Conservation (phyloP, 2,797 vertebrate genomes). For the Tangara arthus region DNA sequence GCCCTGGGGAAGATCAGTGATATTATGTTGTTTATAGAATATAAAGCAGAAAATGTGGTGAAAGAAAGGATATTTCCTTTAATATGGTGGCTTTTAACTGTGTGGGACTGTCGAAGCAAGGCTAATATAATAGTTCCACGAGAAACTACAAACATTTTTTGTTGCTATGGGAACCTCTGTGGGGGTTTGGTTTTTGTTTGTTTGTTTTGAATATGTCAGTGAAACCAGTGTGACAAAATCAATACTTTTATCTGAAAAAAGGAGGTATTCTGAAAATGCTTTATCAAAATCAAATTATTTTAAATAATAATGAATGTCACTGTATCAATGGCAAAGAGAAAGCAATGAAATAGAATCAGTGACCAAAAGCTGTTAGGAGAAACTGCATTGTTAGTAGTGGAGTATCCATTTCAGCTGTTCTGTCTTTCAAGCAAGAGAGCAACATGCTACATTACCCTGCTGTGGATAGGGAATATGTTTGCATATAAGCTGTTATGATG, state of each 20-base stretch:
- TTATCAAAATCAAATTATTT: not conserved
- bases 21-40: not conserved
- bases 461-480: not conserved
- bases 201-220: not conserved
- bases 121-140: not conserved
- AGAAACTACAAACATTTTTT: not conserved
- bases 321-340: not conserved
- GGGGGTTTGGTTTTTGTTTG: not conserved
- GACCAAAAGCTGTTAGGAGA: not conserved
- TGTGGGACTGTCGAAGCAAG: not conserved
- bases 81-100: not conserved
- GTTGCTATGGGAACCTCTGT: not conserved
- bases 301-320: not conserved
- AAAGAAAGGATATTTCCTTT: not conserved
- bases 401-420: not conserved
- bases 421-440: not conserved
- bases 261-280: not conserved
- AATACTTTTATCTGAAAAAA: not conserved
- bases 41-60: not conserved
- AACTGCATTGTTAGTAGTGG: not conserved
- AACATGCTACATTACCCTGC: not conserved
- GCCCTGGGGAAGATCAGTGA: not conserved
- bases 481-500: not conserved
- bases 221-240: not conserved
- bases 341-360: not conserved